Conservation (phyloP, 2,797 vertebrate species). For the Sparus aurata region DNA sequence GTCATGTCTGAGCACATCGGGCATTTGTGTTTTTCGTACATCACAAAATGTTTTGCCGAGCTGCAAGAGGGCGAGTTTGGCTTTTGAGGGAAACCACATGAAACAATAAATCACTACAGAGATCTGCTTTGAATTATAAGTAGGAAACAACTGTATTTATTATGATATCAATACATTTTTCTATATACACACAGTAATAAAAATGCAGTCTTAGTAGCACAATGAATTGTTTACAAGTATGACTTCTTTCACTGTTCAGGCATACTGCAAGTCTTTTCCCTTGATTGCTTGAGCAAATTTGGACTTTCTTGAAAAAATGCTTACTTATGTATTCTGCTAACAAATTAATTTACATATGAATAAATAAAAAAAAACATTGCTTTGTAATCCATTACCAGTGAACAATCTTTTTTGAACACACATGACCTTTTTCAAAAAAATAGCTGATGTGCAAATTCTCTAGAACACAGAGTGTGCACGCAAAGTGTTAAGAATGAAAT, state of each 20-base stretch:
- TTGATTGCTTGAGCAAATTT: conserved; percentile 87
- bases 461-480: conserved; percentile 51
- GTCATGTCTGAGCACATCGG: conserved; percentile 30
- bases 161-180: conserved; percentile 87
- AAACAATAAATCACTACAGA: conserved; percentile 21
- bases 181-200: conserved; percentile 87
- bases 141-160: conserved; percentile 88
- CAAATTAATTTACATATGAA: conserved; percentile 74
- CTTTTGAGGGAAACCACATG: conserved; percentile 12
- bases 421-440: conserved; percentile 53
- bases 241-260: conserved; percentile 71
- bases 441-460: conserved; percentile 65
- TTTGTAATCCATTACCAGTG: conserved; percentile 64
- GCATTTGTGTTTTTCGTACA: conserved; percentile 23
- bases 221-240: conserved; percentile 78
- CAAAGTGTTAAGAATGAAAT: conserved; percentile 45
- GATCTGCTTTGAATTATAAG: conserved; percentile 63
- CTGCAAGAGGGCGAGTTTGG: conserved; percentile 4
- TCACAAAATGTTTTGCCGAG: conserved; percentile 16
- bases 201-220: conserved; percentile 85
- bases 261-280: conserved; percentile 62
- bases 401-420: conserved; percentile 61
- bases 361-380: conserved; percentile 73
- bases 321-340: conserved; percentile 30
- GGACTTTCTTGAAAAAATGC: conserved; percentile 64